Base-by-base conservation (phyloP, 2,797 vertebrate species). In the Thaleichthys pacificus region DNA sequence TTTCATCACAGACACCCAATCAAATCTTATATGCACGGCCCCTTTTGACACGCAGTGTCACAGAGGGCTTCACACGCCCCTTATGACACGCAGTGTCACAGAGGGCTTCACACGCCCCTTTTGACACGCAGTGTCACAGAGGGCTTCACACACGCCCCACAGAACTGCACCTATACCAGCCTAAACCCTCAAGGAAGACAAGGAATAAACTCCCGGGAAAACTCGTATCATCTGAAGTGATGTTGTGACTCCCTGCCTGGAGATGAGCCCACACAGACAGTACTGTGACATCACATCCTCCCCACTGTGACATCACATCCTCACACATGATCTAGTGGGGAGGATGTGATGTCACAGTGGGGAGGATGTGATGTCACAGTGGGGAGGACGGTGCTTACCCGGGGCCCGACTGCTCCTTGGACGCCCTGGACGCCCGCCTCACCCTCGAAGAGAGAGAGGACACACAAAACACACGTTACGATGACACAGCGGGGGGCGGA, bases 341-440 rank as follows among this genome's bases (percentile, higher is more conserved):
- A 61, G 21, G 12, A 28, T 26, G 60, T 14, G 22, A 26, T 61
- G 60, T 61, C 42, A 47, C 42, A 47, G 42, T 49, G 47, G 47
- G 14, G 19, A 60, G 17, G 21, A 60, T 4, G 57, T 8, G 19
- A 21, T 60, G 57, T 60, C 28, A 30, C 28, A 30, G 28, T 30
- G 28, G 28, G 28, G 42, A 47, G 42, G 42, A 47, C 12, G 42
- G 49, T 76, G 58, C 88, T 47, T 77, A 94, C 93, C 91, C 91
- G 92, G 66, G 80, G 89, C 68, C 92, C 93, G 0, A 80, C 32
- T 19, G 83, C 19, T 82, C 94, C 93, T 80, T 91, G 88, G 68
- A 86, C 61, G 54, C 93, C 92, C n/a, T 89, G 90, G 42, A 89
- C 80, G 78, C 94, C 93, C 56, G 42, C 77, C 28, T 91, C 87